Evolutionary conservation across 2,888 invertebrate species (phyloP).

Genomic region (Leptothorax acervorum): DNA sequence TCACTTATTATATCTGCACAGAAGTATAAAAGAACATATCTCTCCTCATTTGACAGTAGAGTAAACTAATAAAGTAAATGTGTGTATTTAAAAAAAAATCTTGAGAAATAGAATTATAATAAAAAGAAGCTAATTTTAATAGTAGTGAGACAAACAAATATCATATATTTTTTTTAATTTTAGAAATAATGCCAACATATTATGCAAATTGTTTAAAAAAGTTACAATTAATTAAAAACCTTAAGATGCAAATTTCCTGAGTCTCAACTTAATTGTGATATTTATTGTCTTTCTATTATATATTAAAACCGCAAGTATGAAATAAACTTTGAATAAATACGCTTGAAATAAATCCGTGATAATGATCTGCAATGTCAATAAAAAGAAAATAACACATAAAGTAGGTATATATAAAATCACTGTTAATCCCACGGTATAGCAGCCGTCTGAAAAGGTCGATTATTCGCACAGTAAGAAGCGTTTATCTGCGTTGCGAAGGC

Average conservation of each 20-base stretch:
- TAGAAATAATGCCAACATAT: background rate
- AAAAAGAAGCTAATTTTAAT: background rate
- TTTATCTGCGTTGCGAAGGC: constrained; percentile 21
- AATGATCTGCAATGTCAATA: background rate
- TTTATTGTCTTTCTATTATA: background rate
- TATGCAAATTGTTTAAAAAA: background rate
- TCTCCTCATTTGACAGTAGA: background rate
- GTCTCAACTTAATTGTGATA: background rate
- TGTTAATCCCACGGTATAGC: constrained; percentile 1
- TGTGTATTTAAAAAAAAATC: background rate
- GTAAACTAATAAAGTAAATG: background rate
- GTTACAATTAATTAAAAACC: background rate
- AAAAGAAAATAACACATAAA: background rate
- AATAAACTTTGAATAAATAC: background rate
- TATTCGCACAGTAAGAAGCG: constrained; percentile 1
- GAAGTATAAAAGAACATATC: background rate
- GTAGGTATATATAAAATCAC: background rate
- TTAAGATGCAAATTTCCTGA: background rate
- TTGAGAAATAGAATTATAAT: background rate
- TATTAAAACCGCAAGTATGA: background rate
- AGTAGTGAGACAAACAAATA: background rate
- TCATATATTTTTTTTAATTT: background rate
- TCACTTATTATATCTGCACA: background rate
- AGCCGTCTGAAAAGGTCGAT: constrained; percentile 20
- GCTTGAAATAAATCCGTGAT: background rate